Percentiles rank a stretch among this genome's conserved stretches.
phyloP scores from a whole-genome alignment of 2,113 vertebrate species.

The Lycocorax pyrrhopterus region DNA sequence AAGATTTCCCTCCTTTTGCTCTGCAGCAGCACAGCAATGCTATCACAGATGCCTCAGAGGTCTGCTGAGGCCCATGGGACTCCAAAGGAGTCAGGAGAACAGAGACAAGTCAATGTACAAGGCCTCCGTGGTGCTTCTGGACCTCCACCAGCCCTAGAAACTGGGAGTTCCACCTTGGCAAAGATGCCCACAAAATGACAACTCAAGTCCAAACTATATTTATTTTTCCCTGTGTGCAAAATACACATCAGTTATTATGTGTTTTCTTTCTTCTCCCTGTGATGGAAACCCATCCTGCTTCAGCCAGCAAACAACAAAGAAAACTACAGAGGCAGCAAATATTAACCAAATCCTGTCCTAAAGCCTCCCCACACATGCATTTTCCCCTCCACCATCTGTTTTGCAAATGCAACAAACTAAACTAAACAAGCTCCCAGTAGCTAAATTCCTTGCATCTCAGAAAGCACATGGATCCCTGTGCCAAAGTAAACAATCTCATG shows the following conservation, averaged over 20 bases:
- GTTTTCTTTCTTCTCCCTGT: background rate
- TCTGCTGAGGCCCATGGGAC: background rate
- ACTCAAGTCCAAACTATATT: background rate
- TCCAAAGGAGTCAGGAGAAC: background rate
- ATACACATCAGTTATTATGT: background rate
- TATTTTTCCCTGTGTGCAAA: background rate
- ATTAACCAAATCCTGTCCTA: background rate
- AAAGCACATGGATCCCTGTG: background rate
- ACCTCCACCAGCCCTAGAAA: background rate
- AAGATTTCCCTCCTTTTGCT: background rate
- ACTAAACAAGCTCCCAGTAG: background rate
- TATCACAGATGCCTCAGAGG: background rate
- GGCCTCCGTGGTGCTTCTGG: background rate
- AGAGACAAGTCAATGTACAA: background rate
- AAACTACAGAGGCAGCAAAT: background rate
- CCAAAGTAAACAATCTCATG: slow-evolving; percentile 21
- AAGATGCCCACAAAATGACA: background rate
- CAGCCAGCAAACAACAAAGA: background rate
- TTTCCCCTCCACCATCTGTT: background rate
- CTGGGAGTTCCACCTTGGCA: background rate
- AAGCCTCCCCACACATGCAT: background rate
- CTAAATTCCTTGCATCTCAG: background rate
- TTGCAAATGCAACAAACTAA: background rate
- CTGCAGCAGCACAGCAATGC: background rate
- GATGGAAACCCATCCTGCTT: background rate